phyloP scores from a whole-genome alignment of 2,888 invertebrate genomes.

The Baccha elongata region DNA sequence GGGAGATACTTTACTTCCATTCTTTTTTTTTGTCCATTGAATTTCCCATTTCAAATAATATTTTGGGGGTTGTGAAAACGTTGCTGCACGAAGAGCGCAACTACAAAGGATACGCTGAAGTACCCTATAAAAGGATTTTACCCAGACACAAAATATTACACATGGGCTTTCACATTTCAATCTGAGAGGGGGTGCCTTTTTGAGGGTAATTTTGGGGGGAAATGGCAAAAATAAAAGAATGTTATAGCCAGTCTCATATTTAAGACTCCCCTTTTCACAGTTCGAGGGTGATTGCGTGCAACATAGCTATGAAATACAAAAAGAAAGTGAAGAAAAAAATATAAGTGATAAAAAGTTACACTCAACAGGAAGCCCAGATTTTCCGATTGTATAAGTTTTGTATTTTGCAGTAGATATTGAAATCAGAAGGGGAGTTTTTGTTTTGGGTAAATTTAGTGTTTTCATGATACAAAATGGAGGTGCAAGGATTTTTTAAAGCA shows the following conservation, averaged over 20 bases:
- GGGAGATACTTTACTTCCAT: conserved; percentile 37
- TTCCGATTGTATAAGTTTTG: conserved; percentile 66
- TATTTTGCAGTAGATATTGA: neutral
- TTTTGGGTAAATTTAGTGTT: too few species aligned
- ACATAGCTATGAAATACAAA: conserved; percentile 48
- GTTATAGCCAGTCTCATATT: conserved; percentile 15
- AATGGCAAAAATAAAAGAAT: conserved; percentile 42
- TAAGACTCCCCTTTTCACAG: conserved; percentile 23
- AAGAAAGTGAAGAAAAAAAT: conserved; percentile 36
- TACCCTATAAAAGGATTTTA: conserved; percentile 68
- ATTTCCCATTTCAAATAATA: conserved; percentile 37
- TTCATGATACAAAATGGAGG: conserved; percentile 49
- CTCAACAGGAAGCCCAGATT: conserved; percentile 67
- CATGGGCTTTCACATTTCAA: conserved; percentile 63
- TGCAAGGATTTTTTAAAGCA: conserved; percentile 15
- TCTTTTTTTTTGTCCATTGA: conserved; percentile 42
- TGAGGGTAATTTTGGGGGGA: neutral
- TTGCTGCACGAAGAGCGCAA: conserved; percentile 65
- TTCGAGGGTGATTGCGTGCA: conserved; percentile 66
- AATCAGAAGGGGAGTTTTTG: conserved; percentile 4
- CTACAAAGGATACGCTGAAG: conserved; percentile 63
- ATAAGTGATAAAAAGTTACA: conserved; percentile 33
- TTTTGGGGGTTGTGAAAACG: conserved; percentile 55
- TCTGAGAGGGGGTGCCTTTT: neutral
- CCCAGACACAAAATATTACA: conserved; percentile 66